These are phyloP conservation scores for Canis aureus DNA, from an alignment of 2,113 vertebrate genomes.

Conservation along the genomic window DNA sequence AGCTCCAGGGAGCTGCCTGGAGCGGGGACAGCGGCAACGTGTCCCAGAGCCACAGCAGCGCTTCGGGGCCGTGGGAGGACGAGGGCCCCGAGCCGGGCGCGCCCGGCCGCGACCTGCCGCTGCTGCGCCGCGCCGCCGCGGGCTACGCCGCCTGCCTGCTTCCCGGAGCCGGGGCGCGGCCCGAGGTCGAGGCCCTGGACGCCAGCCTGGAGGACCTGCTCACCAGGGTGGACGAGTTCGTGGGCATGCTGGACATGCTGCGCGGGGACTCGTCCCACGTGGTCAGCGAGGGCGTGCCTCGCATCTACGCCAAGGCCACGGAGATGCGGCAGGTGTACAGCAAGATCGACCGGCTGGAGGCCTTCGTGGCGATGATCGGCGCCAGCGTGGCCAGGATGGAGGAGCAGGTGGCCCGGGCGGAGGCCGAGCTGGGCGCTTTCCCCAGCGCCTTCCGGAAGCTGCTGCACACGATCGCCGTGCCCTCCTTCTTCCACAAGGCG, in stretches of 20 bases:
- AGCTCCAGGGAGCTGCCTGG: conserved; percentile 86
- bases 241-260: conserved; percentile 98
- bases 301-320: conserved; percentile 93
- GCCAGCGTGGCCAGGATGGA: conserved; percentile 92
- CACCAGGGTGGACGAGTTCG: conserved; percentile 96
- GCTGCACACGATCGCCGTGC: conserved; percentile 92
- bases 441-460: conserved; percentile 94
- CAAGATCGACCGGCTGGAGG: conserved; percentile 96
- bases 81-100: conserved; percentile 78
- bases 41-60: conserved; percentile 94
- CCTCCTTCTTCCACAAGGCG: conserved; percentile 92
- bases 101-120: conserved; percentile 81
- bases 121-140: conserved; percentile 85
- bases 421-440: conserved; percentile 93
- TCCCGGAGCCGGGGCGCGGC: conserved; percentile 73
- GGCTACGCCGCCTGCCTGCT: conserved; percentile 85
- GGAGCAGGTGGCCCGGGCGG: conserved; percentile 93
- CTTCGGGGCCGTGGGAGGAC: conserved; percentile 92
- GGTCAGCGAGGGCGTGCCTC: conserved; percentile 95
- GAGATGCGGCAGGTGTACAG: conserved; percentile 96
- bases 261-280: conserved; percentile 87
- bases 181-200: conserved; percentile 82
- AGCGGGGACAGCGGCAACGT: conserved; percentile 95
- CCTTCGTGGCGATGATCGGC: conserved; percentile 96
- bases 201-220: conserved; percentile 95